Conservation (phyloP, 1,140 invertebrate genomes). For the Drosophila kanapiae region DNA sequence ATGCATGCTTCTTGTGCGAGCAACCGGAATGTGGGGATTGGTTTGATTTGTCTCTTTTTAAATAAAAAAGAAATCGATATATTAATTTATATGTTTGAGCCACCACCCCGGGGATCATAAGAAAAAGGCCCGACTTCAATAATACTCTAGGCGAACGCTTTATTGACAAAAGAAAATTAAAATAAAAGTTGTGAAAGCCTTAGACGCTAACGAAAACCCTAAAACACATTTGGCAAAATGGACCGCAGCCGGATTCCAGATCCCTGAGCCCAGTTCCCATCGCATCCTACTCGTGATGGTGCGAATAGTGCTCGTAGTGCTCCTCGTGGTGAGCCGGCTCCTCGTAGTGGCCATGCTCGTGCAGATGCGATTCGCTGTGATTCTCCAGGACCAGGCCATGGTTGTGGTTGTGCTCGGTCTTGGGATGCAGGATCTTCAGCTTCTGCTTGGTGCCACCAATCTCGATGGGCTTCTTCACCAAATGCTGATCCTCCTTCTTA, state of each 20-base stretch:
- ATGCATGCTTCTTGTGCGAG: not conserved
- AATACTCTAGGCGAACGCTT: constrained; percentile 41
- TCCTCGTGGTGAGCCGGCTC: constrained; percentile 77
- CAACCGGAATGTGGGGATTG: not conserved
- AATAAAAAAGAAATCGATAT: no score
- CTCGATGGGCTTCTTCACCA: constrained; percentile 88
- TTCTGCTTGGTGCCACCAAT: constrained; percentile 87
- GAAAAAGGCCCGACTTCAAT: not conserved
- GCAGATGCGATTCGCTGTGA: constrained; percentile 86
- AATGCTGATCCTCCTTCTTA: constrained; percentile 88
- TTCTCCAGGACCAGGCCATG: constrained; percentile 87
- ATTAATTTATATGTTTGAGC: no score
- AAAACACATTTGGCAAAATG: constrained; percentile 62
- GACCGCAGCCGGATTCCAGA: not conserved
- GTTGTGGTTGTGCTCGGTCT: constrained; percentile 87
- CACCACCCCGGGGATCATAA: no score
- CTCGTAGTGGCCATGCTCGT: constrained; percentile 85
- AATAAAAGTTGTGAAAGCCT: constrained; percentile 26
- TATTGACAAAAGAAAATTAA: constrained; percentile 51
- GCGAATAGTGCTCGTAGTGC: constrained; percentile 78
- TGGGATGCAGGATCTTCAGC: constrained; percentile 87
- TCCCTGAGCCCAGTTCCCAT: not conserved
- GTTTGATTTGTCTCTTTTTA: not conserved
- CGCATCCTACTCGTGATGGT: constrained; percentile 68
- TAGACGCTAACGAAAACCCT: constrained; percentile 42